Evolutionary conservation across 2,113 vertebrate species (phyloP).

Genomic region (Microtus montanus): DNA sequence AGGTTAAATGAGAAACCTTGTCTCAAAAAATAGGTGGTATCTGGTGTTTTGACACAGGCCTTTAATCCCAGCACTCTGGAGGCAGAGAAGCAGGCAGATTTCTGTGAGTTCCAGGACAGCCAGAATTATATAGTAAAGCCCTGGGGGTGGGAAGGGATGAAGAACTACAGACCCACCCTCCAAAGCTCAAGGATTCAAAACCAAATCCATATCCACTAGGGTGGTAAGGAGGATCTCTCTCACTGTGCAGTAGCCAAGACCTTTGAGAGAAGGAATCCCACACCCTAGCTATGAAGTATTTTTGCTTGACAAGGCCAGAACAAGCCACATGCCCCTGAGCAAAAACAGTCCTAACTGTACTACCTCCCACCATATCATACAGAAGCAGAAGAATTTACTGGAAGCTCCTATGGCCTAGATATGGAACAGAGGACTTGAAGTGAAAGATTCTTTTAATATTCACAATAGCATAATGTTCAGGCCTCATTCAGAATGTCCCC

Average conservation of each 20-base stretch:
- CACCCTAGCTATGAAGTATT: background rate
- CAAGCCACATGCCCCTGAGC: background rate
- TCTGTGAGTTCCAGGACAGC: background rate
- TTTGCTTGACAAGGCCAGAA: background rate
- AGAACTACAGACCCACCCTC: background rate
- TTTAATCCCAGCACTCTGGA: background rate
- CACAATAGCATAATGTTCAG: background rate
- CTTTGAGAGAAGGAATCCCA: background rate
- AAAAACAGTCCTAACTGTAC: background rate
- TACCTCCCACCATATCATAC: background rate
- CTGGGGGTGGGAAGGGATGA: background rate
- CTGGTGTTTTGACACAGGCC: background rate
- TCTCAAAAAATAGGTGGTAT: background rate
- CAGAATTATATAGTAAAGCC: background rate
- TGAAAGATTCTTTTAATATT: background rate
- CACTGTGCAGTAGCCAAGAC: background rate
- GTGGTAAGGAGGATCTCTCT: background rate
- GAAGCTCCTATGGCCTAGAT: background rate
- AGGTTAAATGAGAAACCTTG: background rate
- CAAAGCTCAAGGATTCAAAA: background rate
- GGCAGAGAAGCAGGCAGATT: background rate
- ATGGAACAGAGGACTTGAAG: background rate
- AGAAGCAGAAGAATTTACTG: background rate
- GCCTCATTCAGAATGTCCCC: background rate
- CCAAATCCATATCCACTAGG: fast-evolving